Evolutionary conservation across 2,888 invertebrate species (phyloP).

Genomic region (Ptilodon capucinus): DNA sequence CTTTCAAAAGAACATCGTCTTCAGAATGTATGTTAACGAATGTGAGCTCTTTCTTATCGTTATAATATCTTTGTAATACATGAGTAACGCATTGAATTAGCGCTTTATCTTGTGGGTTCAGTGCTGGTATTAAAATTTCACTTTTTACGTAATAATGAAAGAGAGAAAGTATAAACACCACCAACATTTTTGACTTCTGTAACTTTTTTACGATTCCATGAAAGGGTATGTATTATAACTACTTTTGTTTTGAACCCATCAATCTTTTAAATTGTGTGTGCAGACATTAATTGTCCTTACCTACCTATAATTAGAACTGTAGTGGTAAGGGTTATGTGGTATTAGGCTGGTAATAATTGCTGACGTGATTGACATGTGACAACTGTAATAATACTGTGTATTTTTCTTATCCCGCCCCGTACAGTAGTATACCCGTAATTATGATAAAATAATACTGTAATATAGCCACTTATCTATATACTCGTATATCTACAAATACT

Average conservation of each 20-base stretch:
- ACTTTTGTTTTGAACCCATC: background rate
- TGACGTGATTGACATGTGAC: too few species aligned
- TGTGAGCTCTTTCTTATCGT: constrained; percentile 8
- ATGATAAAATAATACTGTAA: too few species aligned
- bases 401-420: too few species aligned
- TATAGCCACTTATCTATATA: too few species aligned
- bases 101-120: background rate
- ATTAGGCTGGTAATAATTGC: too few species aligned
- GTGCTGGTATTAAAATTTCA: background rate
- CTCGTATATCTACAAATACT: too few species aligned
- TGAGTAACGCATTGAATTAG: constrained; percentile 9
- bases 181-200: constrained; percentile 14
- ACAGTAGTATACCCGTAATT: too few species aligned
- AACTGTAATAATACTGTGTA: too few species aligned
- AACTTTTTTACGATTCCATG: background rate
- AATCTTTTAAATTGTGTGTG: too few species aligned
- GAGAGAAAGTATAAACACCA: constrained; percentile 7
- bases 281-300: background rate
- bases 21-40: constrained; percentile 9
- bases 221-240: background rate
- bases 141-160: constrained; percentile 2
- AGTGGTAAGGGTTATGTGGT: too few species aligned
- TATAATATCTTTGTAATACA: constrained; percentile 15
- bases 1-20: constrained; percentile 9
- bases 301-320: too few species aligned